Conservation (phyloP, 2,113 vertebrate genomes). For the Octodon degus region DNA sequence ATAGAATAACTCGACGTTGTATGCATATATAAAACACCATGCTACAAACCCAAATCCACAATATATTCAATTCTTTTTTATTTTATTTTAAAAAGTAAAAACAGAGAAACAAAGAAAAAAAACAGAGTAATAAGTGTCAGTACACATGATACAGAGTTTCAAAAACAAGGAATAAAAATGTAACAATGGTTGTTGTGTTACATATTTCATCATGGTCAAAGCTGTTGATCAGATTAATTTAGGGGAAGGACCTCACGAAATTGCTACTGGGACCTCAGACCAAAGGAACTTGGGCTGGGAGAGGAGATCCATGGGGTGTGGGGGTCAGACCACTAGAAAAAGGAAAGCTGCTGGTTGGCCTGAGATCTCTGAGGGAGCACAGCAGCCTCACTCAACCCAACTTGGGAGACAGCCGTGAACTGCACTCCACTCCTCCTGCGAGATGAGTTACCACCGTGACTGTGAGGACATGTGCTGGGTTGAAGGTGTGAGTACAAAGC, state of each 20-base stretch:
- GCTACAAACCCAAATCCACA: background rate
- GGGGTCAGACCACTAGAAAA: background rate
- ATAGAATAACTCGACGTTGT: background rate
- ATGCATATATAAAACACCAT: background rate
- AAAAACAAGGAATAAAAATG: too few relatives aligned
- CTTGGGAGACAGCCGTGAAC: background rate
- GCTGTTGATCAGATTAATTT: background rate
- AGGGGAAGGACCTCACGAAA: background rate
- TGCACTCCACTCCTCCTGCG: background rate
- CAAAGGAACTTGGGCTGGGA: background rate
- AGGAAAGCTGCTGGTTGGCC: too few relatives aligned
- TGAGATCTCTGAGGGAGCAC: background rate
- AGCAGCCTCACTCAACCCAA: background rate
- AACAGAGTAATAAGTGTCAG: too few relatives aligned
- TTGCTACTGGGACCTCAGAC: background rate
- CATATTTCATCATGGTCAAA: too few relatives aligned
- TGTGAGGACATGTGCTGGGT: background rate
- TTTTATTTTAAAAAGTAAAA: too few relatives aligned
- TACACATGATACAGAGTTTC: too few relatives aligned
- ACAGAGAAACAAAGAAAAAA: too few relatives aligned
- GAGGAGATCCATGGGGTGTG: fast-evolving
- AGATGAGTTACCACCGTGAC: background rate
- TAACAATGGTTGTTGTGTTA: too few relatives aligned
- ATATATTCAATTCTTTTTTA: background rate
- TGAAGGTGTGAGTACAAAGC: background rate